Percentiles rank a stretch among this genome's conserved stretches.
Evolutionary conservation across 2,888 invertebrate genomes (phyloP).

Genomic region (Coelopa pilipes): DNA sequence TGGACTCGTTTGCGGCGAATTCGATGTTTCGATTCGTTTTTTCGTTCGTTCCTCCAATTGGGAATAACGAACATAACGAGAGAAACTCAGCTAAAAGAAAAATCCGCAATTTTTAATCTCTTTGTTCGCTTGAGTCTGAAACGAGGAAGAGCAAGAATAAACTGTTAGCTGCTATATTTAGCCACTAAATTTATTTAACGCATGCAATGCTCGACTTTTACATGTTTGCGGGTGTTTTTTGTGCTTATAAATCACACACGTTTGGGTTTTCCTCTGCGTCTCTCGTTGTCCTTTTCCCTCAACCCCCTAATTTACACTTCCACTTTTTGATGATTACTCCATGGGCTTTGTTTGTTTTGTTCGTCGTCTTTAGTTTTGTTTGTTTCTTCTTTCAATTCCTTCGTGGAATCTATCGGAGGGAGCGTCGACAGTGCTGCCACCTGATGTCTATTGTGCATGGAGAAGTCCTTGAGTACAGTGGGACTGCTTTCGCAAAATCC

Average conservation of each 20-base stretch:
- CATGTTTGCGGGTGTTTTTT: not conserved
- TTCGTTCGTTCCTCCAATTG: too few relatives aligned
- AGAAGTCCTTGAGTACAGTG: too few relatives aligned
- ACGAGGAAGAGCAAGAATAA: too few relatives aligned
- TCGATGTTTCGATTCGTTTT: too few relatives aligned
- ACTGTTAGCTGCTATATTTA: conserved; percentile 4
- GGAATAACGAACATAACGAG: too few relatives aligned
- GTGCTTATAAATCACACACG: not conserved
- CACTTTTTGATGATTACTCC: not conserved
- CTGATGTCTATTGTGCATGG: too few relatives aligned
- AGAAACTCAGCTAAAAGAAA: too few relatives aligned
- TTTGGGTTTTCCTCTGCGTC: not conserved
- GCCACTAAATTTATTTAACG: not conserved
- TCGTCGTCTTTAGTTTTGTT: conserved; percentile 4
- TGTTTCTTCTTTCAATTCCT: not conserved
- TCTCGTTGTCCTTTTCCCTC: not conserved
- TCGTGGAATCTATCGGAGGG: not conserved
- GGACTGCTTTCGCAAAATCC: too few relatives aligned
- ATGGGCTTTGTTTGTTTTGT: conserved; percentile 5
- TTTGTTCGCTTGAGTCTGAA: too few relatives aligned
- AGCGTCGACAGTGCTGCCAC: too few relatives aligned
- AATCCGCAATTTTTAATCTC: too few relatives aligned
- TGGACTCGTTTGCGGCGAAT: too few relatives aligned
- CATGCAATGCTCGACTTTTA: not conserved
- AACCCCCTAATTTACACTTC: not conserved